Base-by-base conservation (phyloP, 2,797 vertebrate species). In the Coregonus sp. region DNA sequence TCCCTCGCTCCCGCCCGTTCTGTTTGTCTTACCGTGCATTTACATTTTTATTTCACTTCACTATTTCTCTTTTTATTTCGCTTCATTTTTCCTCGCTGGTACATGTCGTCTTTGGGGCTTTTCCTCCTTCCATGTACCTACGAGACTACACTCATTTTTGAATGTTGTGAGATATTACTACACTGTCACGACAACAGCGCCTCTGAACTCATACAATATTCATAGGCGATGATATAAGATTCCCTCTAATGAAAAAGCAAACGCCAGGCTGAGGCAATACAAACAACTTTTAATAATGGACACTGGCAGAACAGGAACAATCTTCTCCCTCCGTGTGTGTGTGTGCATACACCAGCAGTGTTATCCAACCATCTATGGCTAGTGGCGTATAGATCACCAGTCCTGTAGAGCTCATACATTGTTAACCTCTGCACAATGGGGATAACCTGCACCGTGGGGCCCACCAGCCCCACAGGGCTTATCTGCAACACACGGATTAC, bases 161-260 rank as follows among this genome's bases (percentile, higher is more conserved):
- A 89, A 89, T 89, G 87, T 88, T 87, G 87, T 91, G 89, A 93
- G 90, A 92, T 92, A 93, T 92, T 91, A 90, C 80, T 72, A 80
- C 54, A 65, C 82, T 79, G 89, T 88, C 90, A 86, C 82, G 78
- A 90, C 90, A 89, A 87, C 86, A 82, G 63, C 82, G 83, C 87
- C 85, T 82, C 88, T 81, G 89, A 84, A 87, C 89, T 91, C 91
- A 90, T 91, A 90, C 90, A 93, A 91, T 93, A 92, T 92, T 92
- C 91, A 92, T 85, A 85, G 86, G 86, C 51, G 69, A 89, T 89
- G 91, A 92, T 91, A 92, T 89, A 90, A 91, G 89, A 92, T 87
- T 89, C 86, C 83, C 40, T 82, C 40, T 47, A 12, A 12, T 47
- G 40, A 47, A 47, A 47, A 47, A 47, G 40, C 40, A 47, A 47